Evolutionary conservation across 2,113 vertebrate species (phyloP).

Genomic region (Ptyas mucosa): DNA sequence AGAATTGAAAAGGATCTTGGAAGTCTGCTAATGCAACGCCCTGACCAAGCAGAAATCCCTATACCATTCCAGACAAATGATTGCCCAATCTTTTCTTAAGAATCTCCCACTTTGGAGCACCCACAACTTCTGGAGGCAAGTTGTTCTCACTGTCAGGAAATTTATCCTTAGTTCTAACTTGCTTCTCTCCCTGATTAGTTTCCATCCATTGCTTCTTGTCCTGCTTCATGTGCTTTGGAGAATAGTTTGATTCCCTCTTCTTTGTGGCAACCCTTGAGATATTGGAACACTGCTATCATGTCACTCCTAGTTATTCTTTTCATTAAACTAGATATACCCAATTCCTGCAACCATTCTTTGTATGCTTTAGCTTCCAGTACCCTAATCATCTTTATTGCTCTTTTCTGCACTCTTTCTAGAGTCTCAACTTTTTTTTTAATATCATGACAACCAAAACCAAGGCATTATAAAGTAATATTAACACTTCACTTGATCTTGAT

Average conservation of each 20-base stretch:
- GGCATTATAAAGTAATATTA: not conserved
- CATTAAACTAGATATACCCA: not conserved
- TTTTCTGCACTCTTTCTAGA: not conserved
- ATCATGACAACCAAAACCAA: not conserved
- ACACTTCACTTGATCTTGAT: not conserved
- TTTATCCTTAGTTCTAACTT: not conserved
- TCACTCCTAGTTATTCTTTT: not conserved
- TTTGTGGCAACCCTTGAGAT: not conserved
- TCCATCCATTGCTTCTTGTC: not conserved
- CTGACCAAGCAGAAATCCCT: not conserved
- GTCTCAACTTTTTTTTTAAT: not conserved
- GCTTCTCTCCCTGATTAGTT: not conserved
- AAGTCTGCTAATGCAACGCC: not conserved
- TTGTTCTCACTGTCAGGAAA: not conserved
- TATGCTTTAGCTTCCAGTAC: not conserved
- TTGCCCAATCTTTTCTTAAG: not conserved
- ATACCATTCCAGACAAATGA: not conserved
- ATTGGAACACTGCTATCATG: not conserved
- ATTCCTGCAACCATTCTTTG: not conserved
- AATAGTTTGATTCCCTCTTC: not conserved
- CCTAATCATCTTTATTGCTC: not conserved
- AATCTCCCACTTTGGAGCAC: not conserved
- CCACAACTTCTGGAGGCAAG: not conserved
- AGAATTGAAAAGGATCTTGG: not conserved
- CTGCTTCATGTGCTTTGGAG: not conserved